Base-by-base conservation (phyloP, 1,140 invertebrate species). In the Drosophila fuyamai region DNA sequence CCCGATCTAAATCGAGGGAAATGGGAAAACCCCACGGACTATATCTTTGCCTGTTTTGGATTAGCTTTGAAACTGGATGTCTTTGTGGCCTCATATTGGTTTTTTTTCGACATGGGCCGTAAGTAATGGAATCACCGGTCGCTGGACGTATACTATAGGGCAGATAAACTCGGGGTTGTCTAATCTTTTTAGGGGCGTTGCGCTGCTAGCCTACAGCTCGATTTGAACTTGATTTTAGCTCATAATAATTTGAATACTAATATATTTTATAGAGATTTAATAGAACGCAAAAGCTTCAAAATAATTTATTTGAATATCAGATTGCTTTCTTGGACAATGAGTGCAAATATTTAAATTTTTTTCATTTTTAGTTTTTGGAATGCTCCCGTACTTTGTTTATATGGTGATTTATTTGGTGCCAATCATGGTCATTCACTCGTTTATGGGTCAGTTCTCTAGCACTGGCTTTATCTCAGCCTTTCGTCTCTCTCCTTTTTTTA, bases 371-470 rank as follows among this genome's bases (percentile, higher is more conserved):
- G 82, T 90, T 27, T 67, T 68, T n/a, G 67, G 75, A 10, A 79
- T 82, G 8, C 0, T 92, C 14, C 79, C 84, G 0, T 91, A 88
- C 50, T 70, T 76, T 36, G 8, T 90, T 7, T 89, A 85, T 65
- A 71, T 92, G 74, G 67, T 51, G 0, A 16, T 91, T 0, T 92
- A 77, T 50, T 48, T 91, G 29, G 77, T 92, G 10, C 91, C 91
- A 4, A 76, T 92, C 29, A 38, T 92, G 61, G 71, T 92, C 5
- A 88, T 92, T 32, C 91, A 92, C 46, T 86, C 84, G 16, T 92
- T 90, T 56, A 73, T 92, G 81, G 91, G 91, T 0, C 91, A 92
- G 46, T 92, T 92, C 46, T 92, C 91, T 0, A 92, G 88, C 67
- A 92, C 84, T 41, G 90, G 91, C 1, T 92, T 88, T 16, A 91